phyloP scores from a whole-genome alignment of 1,140 invertebrate species.

The Dreissena rostriformis region DNA sequence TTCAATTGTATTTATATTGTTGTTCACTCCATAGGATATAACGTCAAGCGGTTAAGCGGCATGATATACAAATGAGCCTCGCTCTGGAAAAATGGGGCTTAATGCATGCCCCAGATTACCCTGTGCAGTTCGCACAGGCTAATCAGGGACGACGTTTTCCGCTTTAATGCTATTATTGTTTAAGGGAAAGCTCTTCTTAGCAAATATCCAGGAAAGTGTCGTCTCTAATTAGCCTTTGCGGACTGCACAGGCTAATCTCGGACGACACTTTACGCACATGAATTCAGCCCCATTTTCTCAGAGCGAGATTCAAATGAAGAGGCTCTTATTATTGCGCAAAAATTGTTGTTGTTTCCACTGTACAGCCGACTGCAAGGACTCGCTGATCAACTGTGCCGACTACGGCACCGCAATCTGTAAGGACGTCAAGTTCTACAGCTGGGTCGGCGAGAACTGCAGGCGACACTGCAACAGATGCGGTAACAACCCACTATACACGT shows the following conservation, averaged over 20 bases:
- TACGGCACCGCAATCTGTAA: conserved; percentile 36
- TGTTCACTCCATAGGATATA: too few species aligned
- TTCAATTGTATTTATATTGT: too few species aligned
- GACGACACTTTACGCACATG: not conserved
- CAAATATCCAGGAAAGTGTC: not conserved
- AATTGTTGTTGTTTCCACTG: not conserved
- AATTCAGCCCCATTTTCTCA: not conserved
- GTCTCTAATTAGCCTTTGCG: too few species aligned
- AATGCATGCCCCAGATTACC: too few species aligned
- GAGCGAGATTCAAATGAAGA: not conserved
- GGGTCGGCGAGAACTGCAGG: conserved; percentile 42
- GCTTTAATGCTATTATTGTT: too few species aligned
- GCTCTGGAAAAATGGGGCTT: too few species aligned
- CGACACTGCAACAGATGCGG: conserved; percentile 44
- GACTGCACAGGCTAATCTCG: not conserved
- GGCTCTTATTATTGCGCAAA: not conserved
- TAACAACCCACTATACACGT: not conserved
- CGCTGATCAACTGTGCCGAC: conserved; percentile 27
- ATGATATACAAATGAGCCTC: too few species aligned
- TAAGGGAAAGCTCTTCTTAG: not conserved
- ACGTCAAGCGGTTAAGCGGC: too few species aligned
- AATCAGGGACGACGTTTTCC: too few species aligned
- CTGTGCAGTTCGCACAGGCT: too few species aligned
- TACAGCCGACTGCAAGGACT: conserved; percentile 35
- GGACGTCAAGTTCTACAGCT: conserved; percentile 47